Conservation (phyloP, 2,113 vertebrate species). For the Dunckerocampus dactyliophorus region DNA sequence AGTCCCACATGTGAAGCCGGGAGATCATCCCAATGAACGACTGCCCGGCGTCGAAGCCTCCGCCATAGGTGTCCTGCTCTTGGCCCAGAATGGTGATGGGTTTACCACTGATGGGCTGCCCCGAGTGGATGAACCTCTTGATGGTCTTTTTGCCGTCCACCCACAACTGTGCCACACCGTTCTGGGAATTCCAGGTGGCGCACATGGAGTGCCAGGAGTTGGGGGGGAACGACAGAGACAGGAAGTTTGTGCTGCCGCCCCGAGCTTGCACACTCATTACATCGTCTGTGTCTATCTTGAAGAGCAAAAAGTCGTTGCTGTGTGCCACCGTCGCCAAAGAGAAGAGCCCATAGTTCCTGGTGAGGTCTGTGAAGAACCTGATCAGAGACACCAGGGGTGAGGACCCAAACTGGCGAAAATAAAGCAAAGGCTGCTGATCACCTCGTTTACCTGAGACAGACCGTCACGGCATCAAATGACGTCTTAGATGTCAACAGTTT, state of each 20-base stretch:
- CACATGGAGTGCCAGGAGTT: slow-evolving; percentile 48
- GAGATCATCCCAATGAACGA: slow-evolving; percentile 41
- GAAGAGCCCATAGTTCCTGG: slow-evolving; percentile 18
- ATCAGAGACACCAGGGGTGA: neutral
- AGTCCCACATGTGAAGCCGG: slow-evolving; percentile 47
- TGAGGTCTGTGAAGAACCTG: slow-evolving; percentile 43
- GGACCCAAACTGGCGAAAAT: neutral
- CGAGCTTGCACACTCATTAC: neutral
- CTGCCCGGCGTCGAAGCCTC: slow-evolving; percentile 12
- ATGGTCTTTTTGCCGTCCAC: slow-evolving; percentile 36
- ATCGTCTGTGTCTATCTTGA: neutral
- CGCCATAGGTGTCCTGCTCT: slow-evolving; percentile 31
- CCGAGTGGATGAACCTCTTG: slow-evolving; percentile 28
- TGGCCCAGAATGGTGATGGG: slow-evolving; percentile 40
- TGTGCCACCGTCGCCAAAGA: slow-evolving; percentile 10
- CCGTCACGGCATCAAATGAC: slow-evolving; percentile 9
- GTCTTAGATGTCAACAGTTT: slow-evolving; percentile 23
- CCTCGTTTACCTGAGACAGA: slow-evolving; percentile 34
- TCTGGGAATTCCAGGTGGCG: slow-evolving; percentile 36
- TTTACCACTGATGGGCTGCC: neutral
- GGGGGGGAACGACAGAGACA: neutral
- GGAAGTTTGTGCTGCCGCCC: neutral
- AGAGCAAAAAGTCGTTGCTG: slow-evolving; percentile 30
- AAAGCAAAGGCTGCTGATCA: neutral
- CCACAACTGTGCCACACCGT: slow-evolving; percentile 41